A percentile compares a stretch with the other conserved stretches of the same genome.
Conservation (phyloP, 2,797 vertebrate genomes). For the Bufotes viridis region DNA sequence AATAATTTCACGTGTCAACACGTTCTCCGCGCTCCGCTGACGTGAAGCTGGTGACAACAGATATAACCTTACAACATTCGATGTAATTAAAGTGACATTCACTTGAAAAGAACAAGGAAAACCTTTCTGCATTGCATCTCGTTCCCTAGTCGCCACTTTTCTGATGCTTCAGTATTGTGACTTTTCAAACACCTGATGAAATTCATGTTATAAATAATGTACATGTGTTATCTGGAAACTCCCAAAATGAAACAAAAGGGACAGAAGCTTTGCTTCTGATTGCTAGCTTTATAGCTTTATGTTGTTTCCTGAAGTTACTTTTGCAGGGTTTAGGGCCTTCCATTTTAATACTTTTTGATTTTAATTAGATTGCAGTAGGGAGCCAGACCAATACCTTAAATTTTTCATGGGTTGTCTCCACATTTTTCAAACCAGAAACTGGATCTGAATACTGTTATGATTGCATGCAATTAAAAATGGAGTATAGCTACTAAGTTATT, state of each 20-base stretch:
- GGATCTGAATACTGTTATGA: no score
- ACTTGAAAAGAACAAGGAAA: conserved; percentile 46
- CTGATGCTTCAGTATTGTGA: neutral
- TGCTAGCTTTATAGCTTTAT: neutral
- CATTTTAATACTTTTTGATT: no score
- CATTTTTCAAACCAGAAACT: no score
- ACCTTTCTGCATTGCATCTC: neutral
- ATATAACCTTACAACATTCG: conserved; percentile 25
- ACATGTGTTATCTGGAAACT: neutral
- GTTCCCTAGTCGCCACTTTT: neutral
- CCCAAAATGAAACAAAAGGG: no score
- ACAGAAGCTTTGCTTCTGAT: neutral
- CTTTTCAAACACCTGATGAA: conserved; percentile 36
- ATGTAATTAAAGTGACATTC: conserved; percentile 56
- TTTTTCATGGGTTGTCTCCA: no score
- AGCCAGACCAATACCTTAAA: no score
- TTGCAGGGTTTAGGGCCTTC: no score
- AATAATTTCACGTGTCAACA: conserved; percentile 56
- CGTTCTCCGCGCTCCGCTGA: neutral
- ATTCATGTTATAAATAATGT: conserved; percentile 15
- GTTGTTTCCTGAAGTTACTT: no score
- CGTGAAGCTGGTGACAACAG: conserved; percentile 48
- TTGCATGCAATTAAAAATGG: no score
- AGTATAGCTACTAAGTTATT: no score
- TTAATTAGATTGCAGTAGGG: no score